Evolutionary conservation across 2,797 vertebrate genomes (phyloP).

Genomic region (Sebastes trivittatus): DNA sequence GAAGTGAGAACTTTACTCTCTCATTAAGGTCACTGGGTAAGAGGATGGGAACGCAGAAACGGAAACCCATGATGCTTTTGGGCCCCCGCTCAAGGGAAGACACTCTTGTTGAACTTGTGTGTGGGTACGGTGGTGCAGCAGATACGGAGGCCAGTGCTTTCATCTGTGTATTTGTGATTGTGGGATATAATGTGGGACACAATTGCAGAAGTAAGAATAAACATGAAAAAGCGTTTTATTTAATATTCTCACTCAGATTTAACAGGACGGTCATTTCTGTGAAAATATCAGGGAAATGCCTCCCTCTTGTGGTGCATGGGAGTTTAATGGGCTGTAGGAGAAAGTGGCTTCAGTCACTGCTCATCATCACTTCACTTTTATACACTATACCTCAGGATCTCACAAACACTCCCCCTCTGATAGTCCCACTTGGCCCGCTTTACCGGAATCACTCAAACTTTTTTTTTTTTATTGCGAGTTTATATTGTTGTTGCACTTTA

Average conservation of each 20-base stretch:
- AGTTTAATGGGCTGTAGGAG: not conserved
- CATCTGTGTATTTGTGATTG: slow-evolving; percentile 44
- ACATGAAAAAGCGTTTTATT: slow-evolving; percentile 34
- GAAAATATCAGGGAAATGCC: slow-evolving; percentile 59
- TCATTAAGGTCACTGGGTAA: slow-evolving; percentile 76
- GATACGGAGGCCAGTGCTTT: slow-evolving; percentile 50
- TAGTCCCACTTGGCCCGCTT: slow-evolving; percentile 66
- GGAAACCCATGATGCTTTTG: slow-evolving; percentile 74
- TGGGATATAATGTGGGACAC: slow-evolving; percentile 40
- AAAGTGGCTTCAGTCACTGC: not conserved
- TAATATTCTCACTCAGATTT: slow-evolving; percentile 6
- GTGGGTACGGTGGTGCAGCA: slow-evolving; percentile 56
- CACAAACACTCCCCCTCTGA: slow-evolving; percentile 54
- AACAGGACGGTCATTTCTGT: not conserved
- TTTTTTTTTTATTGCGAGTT: slow-evolving; percentile 65
- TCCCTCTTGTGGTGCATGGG: slow-evolving; percentile 73
- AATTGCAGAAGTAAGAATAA: slow-evolving; percentile 23
- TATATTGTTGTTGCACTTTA: slow-evolving; percentile 75
- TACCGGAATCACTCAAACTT: slow-evolving; percentile 70
- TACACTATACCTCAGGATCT: slow-evolving; percentile 25
- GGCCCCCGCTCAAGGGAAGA: slow-evolving; percentile 62
- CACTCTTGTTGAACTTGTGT: slow-evolving; percentile 73
- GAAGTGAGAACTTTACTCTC: slow-evolving; percentile 70
- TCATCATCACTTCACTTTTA: slow-evolving; percentile 7
- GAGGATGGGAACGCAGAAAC: slow-evolving; percentile 68